Evolutionary conservation across 2,888 invertebrate genomes (phyloP), one percentile per base, ranked within the genome.

Genomic region (Temnothorax rugatulus): DNA sequence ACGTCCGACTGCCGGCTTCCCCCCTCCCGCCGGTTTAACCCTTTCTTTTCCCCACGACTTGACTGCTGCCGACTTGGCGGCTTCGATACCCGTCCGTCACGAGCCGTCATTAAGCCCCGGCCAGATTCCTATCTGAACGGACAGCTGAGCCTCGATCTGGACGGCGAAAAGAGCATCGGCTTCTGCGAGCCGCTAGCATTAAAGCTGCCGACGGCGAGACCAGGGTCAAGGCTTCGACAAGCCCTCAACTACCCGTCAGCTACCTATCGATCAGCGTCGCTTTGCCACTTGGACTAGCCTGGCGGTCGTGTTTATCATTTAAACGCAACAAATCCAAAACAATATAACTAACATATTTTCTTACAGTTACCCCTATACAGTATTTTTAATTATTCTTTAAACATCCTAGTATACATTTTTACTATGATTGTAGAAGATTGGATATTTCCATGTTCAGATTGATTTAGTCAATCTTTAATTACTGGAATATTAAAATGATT

Each of bases 21-120:
- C 18, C 8, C 82, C 89, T 86, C 86, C 88, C 47, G 11, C 86
- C 84, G 84, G 71, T 77, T 77, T 77, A 88, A 87, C 82, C 82
- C 86, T 84, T 89, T 84, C 83, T 85, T 87, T 84, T 86, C 85
- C 25, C 66, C 66, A 41, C 34, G 73, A 64, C 86, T 74, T 82
- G 85, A 63, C 71, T 87, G 71, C 82, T 85, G 83, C 89, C 79
- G 79, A 73, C 79, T 79, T 89, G 91, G 88, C 90, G 90, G 87
- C 90, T 88, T 90, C 92, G 91, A 92, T 92, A 91, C 90, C 92
- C 91, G 93, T 93, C 93, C 91, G 90, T 92, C 92, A 92, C 91
- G 91, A 92, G 92, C 92, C 93, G 93, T 94, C 93, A 94, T 94
- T 93, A 94, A 93, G 92, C 91, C 87, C 89, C 91, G 87, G 90